These are phyloP conservation scores for Chelon labrosus DNA, from an alignment of 2,797 vertebrate species.

Conservation along the genomic window DNA sequence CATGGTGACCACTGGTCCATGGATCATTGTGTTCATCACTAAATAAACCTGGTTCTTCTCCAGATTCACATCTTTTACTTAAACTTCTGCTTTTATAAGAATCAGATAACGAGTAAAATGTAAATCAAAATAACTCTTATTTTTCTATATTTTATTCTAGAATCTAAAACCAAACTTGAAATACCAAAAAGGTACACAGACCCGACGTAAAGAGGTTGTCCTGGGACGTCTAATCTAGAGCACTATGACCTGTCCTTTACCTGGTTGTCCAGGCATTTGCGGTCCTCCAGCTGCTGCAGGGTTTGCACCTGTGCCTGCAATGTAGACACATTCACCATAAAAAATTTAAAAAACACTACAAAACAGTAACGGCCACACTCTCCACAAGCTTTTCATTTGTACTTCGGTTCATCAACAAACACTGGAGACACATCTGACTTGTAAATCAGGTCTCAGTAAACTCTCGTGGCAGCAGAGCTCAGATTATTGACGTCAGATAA, in stretches of 20 bases:
- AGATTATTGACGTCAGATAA: neutral
- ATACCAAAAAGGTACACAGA: no score
- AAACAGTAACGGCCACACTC: neutral
- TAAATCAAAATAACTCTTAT: no score
- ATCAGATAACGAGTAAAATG: no score
- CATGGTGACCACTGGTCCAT: no score
- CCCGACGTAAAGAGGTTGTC: no score
- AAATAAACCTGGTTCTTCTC: no score
- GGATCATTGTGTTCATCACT: no score
- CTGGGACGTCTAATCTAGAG: no score
- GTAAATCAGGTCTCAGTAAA: neutral
- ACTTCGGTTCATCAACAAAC: conserved; percentile 4
- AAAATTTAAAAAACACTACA: conserved; percentile 19
- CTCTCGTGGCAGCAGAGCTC: conserved; percentile 19
- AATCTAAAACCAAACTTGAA: no score
- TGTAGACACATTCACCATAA: conserved; percentile 34
- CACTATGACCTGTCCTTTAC: conserved; percentile 54
- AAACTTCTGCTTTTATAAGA: no score
- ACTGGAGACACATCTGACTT: accelerated
- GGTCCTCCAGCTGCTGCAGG: conserved; percentile 71
- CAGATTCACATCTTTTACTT: no score
- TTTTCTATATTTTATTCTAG: no score
- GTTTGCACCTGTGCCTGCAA: conserved; percentile 76
- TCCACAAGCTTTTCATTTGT: neutral
- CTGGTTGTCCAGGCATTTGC: conserved; percentile 82